Base-by-base conservation (phyloP, 2,113 vertebrate genomes). In the Chelonoidis abingdonii region DNA sequence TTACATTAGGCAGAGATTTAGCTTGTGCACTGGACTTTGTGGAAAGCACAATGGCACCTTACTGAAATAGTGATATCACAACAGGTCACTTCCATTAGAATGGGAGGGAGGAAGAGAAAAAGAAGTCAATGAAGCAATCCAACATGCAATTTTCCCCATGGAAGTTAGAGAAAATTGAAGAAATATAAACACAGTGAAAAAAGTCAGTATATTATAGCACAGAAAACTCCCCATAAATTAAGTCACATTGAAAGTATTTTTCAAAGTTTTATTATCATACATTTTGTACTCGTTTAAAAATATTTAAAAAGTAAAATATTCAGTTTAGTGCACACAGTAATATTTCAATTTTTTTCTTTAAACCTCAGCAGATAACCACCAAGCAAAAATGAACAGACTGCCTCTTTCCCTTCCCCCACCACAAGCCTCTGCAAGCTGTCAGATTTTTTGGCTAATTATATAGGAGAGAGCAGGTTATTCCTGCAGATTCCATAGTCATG, bases 241-340 rank as follows among this genome's bases (percentile, higher is more conserved):
- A 93, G 95, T 19, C 57, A 3, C 65, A 79, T 29, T 86, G 53
- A 86, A 8, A 91, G 27, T 47, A 44, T 24, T 88, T 87, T 84
- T 92, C 89, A 81, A 89, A 88, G 22, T 38, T 97, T 94, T 95
- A 91, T 89, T 91, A 4, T 94, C 85, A 87, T 75, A 75, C 5
- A 2, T 31, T 8, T 47, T 27, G 16, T 25, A 65, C 76, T 84
- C 89, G 89, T 88, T 54, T 49, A 92, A 85, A 54, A 81, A 92
- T 0, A 14, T 47, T 89, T 88, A 72, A 89, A 88, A 95, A 27
- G 75, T 78, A 78, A 78, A 78, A 78, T n/a, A 65, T 25, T 21
- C 4, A 47, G n/a, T 65, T 38, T 93, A 81, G 56, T 7, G 59
- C 21, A 35, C 17, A 47, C 11, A 27, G 12, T 47, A 76, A 22